Base-by-base conservation (phyloP, 2,113 vertebrate species). In the Pachypanchax playfairii region DNA sequence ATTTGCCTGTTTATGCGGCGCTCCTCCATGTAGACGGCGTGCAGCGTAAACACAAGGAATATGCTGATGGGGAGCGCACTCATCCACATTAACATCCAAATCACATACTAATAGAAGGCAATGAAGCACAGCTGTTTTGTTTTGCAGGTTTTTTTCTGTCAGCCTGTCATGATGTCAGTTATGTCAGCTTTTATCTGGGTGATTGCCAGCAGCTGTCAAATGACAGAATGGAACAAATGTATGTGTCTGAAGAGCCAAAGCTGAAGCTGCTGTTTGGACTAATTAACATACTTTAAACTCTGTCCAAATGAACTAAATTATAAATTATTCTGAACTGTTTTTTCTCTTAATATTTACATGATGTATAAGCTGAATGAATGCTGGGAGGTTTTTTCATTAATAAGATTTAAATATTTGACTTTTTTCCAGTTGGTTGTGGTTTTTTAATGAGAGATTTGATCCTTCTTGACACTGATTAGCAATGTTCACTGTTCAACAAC, bases 1-100 rank as follows among this genome's bases (percentile, higher is more conserved):
- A 82, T 87, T 88, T 84, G 76, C 68, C 71, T 73, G 78, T 85
- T 77, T 71, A 71, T 60, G 77, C 36, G 44, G 59, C 44, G 74
- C 69, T 38, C 64, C 46, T 39, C 48, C 11, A 12, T 28, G 77
- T 53, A 29, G 72, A 66, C 29, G 48, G 22, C 69, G 48, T 20
- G 48, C 58, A 38, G 77, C 15, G 29, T 7, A n/a, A 52, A 70
- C 54, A 62, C 62, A 63, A 60, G 28, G 52, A 66, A 76, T 49
- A 60, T 62, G 75, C 77, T 81, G 71, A 83, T 64, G 58, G 49
- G 78, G 11, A 20, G 41, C 59, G 42, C 73, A 41, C 52, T 77
- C 73, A 56, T 64, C 62, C 65, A 57, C 53, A 73, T 82, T 73
- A 70, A 41, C 55, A 77, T 76, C 52, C 70, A 66, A 57, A 66